A percentile compares a stretch with the other conserved stretches of the same genome.
These are phyloP conservation scores for Drosophila fulvimacula DNA, from an alignment of 2,888 invertebrate genomes.

Conservation along the genomic window DNA sequence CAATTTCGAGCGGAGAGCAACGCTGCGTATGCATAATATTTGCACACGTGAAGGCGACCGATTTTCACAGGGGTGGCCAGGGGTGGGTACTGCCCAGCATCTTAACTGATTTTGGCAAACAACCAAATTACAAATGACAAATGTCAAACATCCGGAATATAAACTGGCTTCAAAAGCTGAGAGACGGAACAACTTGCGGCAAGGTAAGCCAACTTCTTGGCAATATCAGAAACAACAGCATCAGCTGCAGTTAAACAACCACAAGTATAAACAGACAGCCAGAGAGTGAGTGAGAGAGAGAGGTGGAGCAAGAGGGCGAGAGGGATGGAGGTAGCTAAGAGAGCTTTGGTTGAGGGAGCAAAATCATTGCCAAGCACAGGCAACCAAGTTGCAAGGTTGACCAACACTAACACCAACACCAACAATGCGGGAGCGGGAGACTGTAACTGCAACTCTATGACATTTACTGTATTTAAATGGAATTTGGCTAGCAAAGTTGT, in stretches of 20 bases:
- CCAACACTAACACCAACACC: slow-evolving; percentile 57
- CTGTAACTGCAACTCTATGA: slow-evolving; percentile 43
- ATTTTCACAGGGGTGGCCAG: too few species aligned
- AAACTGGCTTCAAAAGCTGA: slow-evolving; percentile 31
- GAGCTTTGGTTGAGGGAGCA: slow-evolving; percentile 16
- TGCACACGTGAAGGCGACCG: background rate
- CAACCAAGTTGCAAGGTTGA: slow-evolving; percentile 71
- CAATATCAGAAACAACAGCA: slow-evolving; percentile 37
- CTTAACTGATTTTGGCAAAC: background rate
- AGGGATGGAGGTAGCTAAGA: background rate
- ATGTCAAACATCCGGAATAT: slow-evolving; percentile 44
- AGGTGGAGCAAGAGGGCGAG: background rate
- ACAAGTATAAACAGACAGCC: slow-evolving; percentile 43
- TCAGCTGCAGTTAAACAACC: slow-evolving; percentile 43
- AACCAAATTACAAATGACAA: slow-evolving; percentile 58
- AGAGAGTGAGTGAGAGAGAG: background rate
- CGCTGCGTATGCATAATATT: background rate
- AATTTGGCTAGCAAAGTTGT: slow-evolving; percentile 70
- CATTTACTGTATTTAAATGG: slow-evolving; percentile 72
- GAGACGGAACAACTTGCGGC: slow-evolving; percentile 48
- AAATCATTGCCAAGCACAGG: slow-evolving; percentile 59
- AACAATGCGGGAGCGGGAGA: background rate
- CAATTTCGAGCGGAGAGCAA: slow-evolving; percentile 3
- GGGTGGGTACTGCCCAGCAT: too few species aligned
- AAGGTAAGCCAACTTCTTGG: slow-evolving; percentile 57